Conservation (phyloP, 2,888 invertebrate genomes). For the Spisula solida region DNA sequence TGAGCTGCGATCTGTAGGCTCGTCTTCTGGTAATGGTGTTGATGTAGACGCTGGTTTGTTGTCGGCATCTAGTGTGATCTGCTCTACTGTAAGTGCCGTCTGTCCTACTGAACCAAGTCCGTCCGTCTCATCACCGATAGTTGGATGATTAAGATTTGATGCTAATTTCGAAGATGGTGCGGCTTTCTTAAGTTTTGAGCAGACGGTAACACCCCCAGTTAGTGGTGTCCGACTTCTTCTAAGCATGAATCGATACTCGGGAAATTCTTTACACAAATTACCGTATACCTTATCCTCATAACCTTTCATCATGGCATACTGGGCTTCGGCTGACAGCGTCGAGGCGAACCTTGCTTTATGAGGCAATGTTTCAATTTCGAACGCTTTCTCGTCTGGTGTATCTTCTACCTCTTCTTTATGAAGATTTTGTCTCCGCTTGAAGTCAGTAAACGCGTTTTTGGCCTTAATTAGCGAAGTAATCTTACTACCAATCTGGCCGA, state of each 20-base stretch:
- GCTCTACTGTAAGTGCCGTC: background rate
- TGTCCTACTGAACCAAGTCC: background rate
- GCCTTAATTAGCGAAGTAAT: conserved; percentile 71
- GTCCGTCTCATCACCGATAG: background rate
- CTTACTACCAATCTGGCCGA: conserved; percentile 66
- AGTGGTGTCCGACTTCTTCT: conserved; percentile 78
- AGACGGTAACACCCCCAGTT: background rate
- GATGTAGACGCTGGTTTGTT: conserved; percentile 13
- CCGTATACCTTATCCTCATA: conserved; percentile 84
- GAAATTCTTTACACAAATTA: conserved; percentile 73
- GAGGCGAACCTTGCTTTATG: conserved; percentile 82
- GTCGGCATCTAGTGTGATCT: background rate
- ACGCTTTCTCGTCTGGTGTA: conserved; percentile 55
- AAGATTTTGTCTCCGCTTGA: conserved; percentile 35
- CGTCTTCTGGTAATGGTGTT: conserved; percentile 12
- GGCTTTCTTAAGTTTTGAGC: background rate
- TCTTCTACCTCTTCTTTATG: conserved; percentile 45
- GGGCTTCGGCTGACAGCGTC: conserved; percentile 84
- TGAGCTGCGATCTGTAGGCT: background rate
- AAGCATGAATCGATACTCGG: conserved; percentile 73
- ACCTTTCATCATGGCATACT: conserved; percentile 85
- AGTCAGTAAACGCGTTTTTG: conserved; percentile 71
- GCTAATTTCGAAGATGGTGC: background rate
- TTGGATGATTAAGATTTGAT: background rate
- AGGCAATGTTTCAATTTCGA: conserved; percentile 79